These are phyloP conservation scores for Lonchura striata DNA, from an alignment of 2,113 vertebrate genomes.

Conservation along the genomic window DNA sequence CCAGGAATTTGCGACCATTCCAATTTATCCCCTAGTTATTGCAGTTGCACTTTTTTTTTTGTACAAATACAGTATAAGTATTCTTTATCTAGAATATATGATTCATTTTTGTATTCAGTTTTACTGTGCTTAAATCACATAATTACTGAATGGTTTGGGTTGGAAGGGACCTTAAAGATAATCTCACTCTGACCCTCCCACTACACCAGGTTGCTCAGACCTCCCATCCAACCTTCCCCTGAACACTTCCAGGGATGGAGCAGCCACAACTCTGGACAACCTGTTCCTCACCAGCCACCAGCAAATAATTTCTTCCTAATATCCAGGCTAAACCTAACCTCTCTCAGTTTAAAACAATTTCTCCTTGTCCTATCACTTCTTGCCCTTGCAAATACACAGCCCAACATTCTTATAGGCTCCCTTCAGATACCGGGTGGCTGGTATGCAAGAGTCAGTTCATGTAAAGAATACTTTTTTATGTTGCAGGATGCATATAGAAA, in stretches of 20 bases:
- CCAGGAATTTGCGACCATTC: neutral
- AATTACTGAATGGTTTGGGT: neutral
- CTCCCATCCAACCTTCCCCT: neutral
- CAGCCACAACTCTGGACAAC: neutral
- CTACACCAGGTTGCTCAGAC: neutral
- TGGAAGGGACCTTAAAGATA: neutral
- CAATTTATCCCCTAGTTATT: neutral
- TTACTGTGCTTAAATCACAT: neutral
- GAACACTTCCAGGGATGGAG: neutral
- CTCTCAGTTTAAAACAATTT: neutral
- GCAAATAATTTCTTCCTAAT: neutral
- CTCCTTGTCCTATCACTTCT: no score
- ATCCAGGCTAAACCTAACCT: neutral
- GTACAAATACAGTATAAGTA: neutral
- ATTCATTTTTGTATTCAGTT: neutral
- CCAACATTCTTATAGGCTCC: neutral
- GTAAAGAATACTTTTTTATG: neutral
- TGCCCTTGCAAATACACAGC: neutral
- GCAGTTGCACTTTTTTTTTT: neutral
- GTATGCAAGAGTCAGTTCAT: neutral
- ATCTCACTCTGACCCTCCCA: accelerated
- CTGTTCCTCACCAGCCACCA: neutral
- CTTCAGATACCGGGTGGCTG: neutral
- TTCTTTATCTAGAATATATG: neutral
- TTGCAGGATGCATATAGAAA: neutral